Evolutionary conservation across 2,797 vertebrate genomes (phyloP), one percentile per base, ranked within the genome.

Genomic region (Peromyscus nudipes): DNA sequence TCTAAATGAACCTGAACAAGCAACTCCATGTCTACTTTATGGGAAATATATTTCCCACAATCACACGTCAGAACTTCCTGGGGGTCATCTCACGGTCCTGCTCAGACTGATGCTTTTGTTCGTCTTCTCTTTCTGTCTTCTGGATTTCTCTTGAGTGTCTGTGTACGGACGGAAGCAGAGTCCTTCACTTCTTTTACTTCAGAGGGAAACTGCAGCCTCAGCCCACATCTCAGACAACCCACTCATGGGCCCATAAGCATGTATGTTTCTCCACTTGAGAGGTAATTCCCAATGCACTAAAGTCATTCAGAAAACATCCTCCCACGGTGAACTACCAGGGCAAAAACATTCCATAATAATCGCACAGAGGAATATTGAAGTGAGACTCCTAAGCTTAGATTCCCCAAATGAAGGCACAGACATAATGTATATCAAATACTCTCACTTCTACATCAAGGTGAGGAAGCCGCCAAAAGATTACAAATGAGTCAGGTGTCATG

Each of bases 121-220:
- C 65, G 25, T 69, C 49, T 90, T 89, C 43, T 94, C 31, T 84
- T 86, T 73, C 11, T 43, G 4, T 88, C 49, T 93, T 92, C 52
- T 31, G 16, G 80, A 92, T 82, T 89, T 84, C 17, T 85, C 29
- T 88, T 75, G 31, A 62, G 31, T 64, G 4, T 86, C 62, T 60
- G 8, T 89, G 57, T 21, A 57, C 6, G 75, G 57, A 21, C 2
- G 13, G 19, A 69, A 29, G n/a, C 49, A 25, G 43, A 83, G 46
- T 37, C 2, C 23, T 40, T 37, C 6, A 4, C 29, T 71, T 75
- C 49, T 77, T 77, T 55, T 9, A 34, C 9, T 57, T 84, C 75
- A 37, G 55, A 85, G 83, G 43, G 69, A 67, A 92, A 90, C 57
- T 2, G 40, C 25, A 76, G n/a, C 14, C 71, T 92, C 79, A 92